These are phyloP conservation scores for Mastacembelus armatus DNA, from an alignment of 2,797 vertebrate genomes.

Conservation along the genomic window DNA sequence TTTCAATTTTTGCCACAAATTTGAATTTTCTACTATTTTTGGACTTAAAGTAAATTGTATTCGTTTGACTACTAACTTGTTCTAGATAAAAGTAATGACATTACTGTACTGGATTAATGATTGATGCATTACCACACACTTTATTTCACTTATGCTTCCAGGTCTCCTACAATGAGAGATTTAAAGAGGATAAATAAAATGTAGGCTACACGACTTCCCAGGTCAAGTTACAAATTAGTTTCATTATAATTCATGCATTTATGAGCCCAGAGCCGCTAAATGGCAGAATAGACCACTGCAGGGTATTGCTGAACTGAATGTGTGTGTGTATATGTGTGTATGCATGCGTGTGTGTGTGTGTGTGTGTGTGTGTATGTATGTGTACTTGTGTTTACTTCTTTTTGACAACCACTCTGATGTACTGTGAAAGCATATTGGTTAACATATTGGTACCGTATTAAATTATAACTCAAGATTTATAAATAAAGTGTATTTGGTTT, in stretches of 20 bases:
- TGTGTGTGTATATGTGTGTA: conserved; percentile 18
- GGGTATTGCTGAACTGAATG: conserved; percentile 63
- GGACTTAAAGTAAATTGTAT: not conserved
- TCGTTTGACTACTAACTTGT: not conserved
- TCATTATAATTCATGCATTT: conserved; percentile 44
- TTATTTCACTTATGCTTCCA: conserved; percentile 28
- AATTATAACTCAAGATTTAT: conserved; percentile 97
- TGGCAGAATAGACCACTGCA: conserved; percentile 72
- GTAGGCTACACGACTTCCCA: conserved; percentile 30
- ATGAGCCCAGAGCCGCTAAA: conserved; percentile 64
- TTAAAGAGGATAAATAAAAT: conserved; percentile 14
- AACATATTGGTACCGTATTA: conserved; percentile 88
- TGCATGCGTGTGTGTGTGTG: conserved; percentile 83
- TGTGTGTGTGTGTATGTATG: conserved; percentile 78
- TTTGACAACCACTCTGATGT: conserved; percentile 93
- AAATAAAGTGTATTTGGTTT: conserved; percentile 85
- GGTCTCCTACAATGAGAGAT: conserved; percentile 55
- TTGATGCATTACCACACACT: conserved; percentile 52
- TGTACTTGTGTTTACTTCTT: conserved; percentile 90
- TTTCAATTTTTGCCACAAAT: not conserved
- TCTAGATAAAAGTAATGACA: conserved; percentile 20
- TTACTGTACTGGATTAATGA: conserved; percentile 35
- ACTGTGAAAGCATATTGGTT: conserved; percentile 88
- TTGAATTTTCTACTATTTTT: no score
- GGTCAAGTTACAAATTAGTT: conserved; percentile 38